Evolutionary conservation across 1,140 invertebrate genomes (phyloP), one percentile per base, ranked within the genome.

Genomic region (Antheraea pernyi): DNA sequence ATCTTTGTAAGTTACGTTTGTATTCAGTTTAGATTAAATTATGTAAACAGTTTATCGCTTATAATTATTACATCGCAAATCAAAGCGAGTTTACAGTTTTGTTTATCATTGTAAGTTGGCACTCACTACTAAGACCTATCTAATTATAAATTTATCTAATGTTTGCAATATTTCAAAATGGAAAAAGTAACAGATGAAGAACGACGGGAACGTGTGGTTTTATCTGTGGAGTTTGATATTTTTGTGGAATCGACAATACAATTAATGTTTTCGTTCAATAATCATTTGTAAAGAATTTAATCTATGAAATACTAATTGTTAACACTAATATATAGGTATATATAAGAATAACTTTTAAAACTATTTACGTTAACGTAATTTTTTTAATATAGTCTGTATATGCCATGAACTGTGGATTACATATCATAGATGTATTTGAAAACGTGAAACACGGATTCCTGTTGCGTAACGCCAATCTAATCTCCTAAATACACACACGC

Each of bases 401-500:
- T 53, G 9, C 62, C 16, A 71, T 58, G 61, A 65, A 69, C 66
- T 58, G 59, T 67, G 65, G 42, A 73, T 69, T 69, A 67, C 59
- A 69, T n/a, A 69, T 53, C 68, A 70, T 39, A 59, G 22, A 19
- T 37, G 9, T n/a, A 59, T 59, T 9, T 59, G 64, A 65, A 53
- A 39, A 46, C 46, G 18, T 59, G 64, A 72, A 81, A 79, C 70
- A 74, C 71, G 74, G 70, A 71, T 68, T 74, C 48, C 78, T 62
- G 76, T 87, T 84, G 80, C 76, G 76, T 81, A 81, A 81, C 82
- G 84, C 78, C 85, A 86, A 86, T 88, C 81, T 82, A 86, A 88
- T 89, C 80, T 85, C 61, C 66, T 81, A 81, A 84, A 79, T 82
- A 85, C 88, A 91, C 88, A 91, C 84, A 91, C 91, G 87, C 77